Evolutionary conservation across 2,888 invertebrate genomes (phyloP).

Genomic region (Clivina fossor): DNA sequence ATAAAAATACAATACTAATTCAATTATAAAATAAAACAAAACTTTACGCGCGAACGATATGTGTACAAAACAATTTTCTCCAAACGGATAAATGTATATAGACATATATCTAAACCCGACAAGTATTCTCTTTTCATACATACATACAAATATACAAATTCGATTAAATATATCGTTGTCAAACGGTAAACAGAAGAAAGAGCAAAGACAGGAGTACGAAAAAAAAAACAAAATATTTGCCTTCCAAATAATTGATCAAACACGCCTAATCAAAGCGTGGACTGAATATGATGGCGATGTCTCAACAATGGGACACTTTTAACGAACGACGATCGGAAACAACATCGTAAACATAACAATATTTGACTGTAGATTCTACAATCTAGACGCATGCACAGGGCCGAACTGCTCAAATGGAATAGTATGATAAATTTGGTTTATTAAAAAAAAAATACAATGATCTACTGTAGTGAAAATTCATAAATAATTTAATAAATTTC

Average conservation of each 20-base stretch:
- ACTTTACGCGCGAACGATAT: no score
- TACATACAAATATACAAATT: background rate
- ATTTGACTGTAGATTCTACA: conserved; percentile 2
- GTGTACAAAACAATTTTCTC: no score
- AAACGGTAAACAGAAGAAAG: conserved; percentile 6
- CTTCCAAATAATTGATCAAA: background rate
- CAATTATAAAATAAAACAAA: no score
- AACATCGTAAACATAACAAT: conserved; percentile 1
- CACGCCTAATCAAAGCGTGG: background rate
- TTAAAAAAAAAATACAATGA: background rate
- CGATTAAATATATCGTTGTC: background rate
- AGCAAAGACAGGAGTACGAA: background rate
- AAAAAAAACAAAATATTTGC: background rate
- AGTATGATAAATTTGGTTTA: background rate
- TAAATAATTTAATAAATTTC: no score
- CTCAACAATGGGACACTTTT: conserved; percentile 2
- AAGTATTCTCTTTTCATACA: no score
- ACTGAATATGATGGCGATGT: no score
- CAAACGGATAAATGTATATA: no score
- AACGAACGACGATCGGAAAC: background rate
- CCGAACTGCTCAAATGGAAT: background rate
- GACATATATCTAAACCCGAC: no score
- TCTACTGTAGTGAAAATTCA: no score
- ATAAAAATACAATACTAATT: no score
- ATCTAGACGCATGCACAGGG: no score